phyloP scores from a whole-genome alignment of 2,888 invertebrate genomes.

The Drosophila demipolita region DNA sequence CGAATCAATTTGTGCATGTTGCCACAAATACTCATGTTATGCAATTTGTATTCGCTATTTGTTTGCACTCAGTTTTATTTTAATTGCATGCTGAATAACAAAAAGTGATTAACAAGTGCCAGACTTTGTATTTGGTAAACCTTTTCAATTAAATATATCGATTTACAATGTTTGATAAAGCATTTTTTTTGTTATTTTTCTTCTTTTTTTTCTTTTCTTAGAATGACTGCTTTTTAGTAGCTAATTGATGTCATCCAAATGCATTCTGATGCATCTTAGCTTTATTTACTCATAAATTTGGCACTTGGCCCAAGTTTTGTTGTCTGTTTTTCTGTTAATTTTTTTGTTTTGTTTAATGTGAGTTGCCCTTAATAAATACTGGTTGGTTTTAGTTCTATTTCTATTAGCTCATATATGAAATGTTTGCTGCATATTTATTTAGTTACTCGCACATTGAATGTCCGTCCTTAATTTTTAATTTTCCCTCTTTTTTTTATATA shows the following conservation, averaged over 20 bases:
- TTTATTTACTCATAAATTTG: constrained; percentile 20
- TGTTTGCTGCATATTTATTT: constrained; percentile 49
- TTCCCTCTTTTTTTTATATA: neutral
- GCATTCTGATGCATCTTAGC: constrained; percentile 8
- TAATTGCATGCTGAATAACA: constrained; percentile 68
- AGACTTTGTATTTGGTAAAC: constrained; percentile 40
- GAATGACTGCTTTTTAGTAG: constrained; percentile 12
- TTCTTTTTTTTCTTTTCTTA: neutral
- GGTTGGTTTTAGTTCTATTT: constrained; percentile 40
- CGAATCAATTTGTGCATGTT: constrained; percentile 71
- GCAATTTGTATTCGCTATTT: constrained; percentile 35
- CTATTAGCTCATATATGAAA: constrained; percentile 62
- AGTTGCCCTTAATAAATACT: constrained; percentile 10
- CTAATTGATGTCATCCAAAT: constrained; percentile 31
- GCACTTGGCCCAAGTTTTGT: constrained; percentile 24
- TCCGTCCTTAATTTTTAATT: constrained; percentile 6
- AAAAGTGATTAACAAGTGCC: constrained; percentile 67
- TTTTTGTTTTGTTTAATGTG: constrained; percentile 2
- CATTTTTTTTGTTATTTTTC: constrained; percentile 20
- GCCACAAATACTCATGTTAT: constrained; percentile 31
- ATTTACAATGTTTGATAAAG: constrained; percentile 54
- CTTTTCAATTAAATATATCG: constrained; percentile 53
- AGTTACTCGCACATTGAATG: constrained; percentile 36
- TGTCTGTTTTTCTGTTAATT: neutral
- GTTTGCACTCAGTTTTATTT: constrained; percentile 47